Percentiles rank a stretch among this genome's conserved stretches.
Conservation (phyloP, 1,140 invertebrate species). For the Steinernema khuongi region DNA sequence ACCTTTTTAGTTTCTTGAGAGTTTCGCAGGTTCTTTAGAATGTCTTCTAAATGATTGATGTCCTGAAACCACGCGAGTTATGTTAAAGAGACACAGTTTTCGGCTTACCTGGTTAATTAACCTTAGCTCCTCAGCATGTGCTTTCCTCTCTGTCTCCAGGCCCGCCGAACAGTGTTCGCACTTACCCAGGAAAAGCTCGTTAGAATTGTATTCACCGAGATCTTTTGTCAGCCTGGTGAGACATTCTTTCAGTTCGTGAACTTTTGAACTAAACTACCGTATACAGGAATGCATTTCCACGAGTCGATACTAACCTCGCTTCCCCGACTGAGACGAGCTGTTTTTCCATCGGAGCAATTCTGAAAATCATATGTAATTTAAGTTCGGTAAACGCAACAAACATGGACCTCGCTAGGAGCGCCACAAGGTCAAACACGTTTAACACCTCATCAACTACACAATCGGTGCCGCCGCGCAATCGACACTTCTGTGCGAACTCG, state of each 20-base stretch:
- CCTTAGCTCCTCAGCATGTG: slow-evolving; percentile 1
- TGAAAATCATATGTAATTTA: slow-evolving; percentile 15
- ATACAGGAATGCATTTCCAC: not conserved
- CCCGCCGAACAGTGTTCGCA: not conserved
- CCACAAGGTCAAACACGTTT: slow-evolving; percentile 9
- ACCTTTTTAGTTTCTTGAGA: not conserved
- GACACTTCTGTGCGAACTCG: not conserved
- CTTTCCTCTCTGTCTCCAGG: not conserved
- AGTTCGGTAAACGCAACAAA: slow-evolving; percentile 4
- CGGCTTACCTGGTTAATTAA: not conserved
- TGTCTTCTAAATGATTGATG: not conserved
- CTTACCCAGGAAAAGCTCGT: not conserved
- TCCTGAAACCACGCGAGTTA: not conserved
- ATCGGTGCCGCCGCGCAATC: not conserved
- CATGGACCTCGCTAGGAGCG: not conserved
- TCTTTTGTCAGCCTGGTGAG: not conserved
- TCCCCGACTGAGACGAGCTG: not conserved
- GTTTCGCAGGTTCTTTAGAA: not conserved
- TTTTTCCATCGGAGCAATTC: not conserved
- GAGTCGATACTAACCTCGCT: slow-evolving; percentile 4
- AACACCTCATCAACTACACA: not conserved
- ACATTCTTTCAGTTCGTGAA: not conserved
- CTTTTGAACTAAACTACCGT: slow-evolving; percentile 1
- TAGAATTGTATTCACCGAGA: not conserved
- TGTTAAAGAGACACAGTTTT: not conserved